Base-by-base conservation (phyloP, 64 coral and sea anemone species). In the Montipora sp. region DNA sequence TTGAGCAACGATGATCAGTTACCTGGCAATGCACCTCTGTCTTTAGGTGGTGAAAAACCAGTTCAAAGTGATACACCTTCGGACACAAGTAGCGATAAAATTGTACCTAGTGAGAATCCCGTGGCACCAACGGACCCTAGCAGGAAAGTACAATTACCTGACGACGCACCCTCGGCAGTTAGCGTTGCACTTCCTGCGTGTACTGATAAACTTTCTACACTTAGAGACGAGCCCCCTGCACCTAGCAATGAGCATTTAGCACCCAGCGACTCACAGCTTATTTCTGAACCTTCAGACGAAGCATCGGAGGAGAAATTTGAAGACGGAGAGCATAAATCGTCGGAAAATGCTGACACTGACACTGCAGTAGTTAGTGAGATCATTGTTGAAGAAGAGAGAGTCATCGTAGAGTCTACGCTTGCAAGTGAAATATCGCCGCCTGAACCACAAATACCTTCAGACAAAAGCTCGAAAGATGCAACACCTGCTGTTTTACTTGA, bases 281-380 rank as follows among this genome's bases (percentile, higher is more conserved):
- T 72, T 18, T 71, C 82, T n/a, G 46, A 85, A 85, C 65, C 45
- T 16, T 7, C 82, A 69, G 63, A 85, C 5, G 63, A 85, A 45
- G 66, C 45, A n/a, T 65, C 18, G 66, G 46, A 85, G 4, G 82
- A 85, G 19, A 85, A 47, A 9, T 4, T 6, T 48, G 59, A 48
- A 71, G 68, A 45, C n/a, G n/a, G 45, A 23, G 65, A 85, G 19
- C 18, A 19, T 3, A 48, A 49, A 72, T 20, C 16, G 0, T 49
- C 82, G 13, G 60, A 49, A 85, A 70, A 85, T 2, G 9, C 45
- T 1, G 63, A 49, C 10, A 11, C 65, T 21, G 61, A 50, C 5
- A 19, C 49, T 7, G 47, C 36, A 36, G 36, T 36, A 36, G 36
- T 49, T 9, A 65, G 71, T 20, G 46, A 85, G 19, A 63, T 85